Evolutionary conservation across 92 coral and sea anemone species (phyloP).

Genomic region (Muricea muricata): DNA sequence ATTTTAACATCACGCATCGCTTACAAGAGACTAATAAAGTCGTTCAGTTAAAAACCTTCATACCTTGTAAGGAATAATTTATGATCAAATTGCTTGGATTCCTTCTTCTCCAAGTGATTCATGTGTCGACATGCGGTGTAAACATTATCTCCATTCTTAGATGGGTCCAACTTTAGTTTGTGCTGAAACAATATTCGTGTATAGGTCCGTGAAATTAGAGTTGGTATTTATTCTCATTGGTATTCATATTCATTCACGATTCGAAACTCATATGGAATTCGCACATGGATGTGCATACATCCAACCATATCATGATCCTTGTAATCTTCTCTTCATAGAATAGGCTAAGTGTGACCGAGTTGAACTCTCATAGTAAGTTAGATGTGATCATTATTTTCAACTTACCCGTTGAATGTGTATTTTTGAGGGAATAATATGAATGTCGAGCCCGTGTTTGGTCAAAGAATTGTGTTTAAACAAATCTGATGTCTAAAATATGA

Average conservation of each 20-base stretch:
- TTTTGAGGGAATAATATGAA: constrained; percentile 11
- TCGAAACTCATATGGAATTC: too few relatives aligned
- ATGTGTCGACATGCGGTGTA: not conserved
- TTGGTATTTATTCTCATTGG: not conserved
- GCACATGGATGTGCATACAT: too few relatives aligned
- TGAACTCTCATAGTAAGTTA: too few relatives aligned
- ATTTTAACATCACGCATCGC: too few relatives aligned
- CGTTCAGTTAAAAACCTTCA: not conserved
- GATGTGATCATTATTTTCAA: too few relatives aligned
- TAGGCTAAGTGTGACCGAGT: too few relatives aligned
- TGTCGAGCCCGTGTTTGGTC: constrained; percentile 60
- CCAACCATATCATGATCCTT: too few relatives aligned
- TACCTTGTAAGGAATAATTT: constrained; percentile 13
- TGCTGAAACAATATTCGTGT: too few relatives aligned
- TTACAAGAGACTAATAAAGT: not conserved
- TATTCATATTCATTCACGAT: not conserved
- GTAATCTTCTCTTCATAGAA: too few relatives aligned
- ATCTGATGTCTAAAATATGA: constrained; percentile 72
- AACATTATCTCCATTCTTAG: not conserved
- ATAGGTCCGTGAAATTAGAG: too few relatives aligned
- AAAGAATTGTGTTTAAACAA: constrained; percentile 79
- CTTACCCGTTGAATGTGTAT: not conserved
- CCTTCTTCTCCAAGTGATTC: not conserved
- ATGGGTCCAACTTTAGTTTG: not conserved
- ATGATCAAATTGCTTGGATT: constrained; percentile 1